phyloP scores from a whole-genome alignment of 2,888 invertebrate genomes.

The Spicauda simplicius region DNA sequence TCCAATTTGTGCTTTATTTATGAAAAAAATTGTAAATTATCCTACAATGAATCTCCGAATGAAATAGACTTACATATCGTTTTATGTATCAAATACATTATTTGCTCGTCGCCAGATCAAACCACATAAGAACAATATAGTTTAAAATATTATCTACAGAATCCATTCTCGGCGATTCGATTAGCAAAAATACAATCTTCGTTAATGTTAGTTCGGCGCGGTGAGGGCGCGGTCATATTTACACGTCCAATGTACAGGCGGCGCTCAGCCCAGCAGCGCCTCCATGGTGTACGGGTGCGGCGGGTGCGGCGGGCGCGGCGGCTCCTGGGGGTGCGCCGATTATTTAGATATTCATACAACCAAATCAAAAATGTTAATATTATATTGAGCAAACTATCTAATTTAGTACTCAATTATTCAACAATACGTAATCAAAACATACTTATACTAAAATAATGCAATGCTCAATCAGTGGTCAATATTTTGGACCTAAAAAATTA shows the following conservation, averaged over 20 bases:
- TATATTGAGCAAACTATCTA: too few relatives aligned
- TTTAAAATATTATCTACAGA: constrained; percentile 85
- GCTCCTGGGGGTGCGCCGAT: constrained; percentile 63
- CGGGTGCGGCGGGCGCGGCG: constrained; percentile 66
- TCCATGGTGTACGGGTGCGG: constrained; percentile 88
- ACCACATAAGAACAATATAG: constrained; percentile 84
- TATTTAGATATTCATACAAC: too few relatives aligned
- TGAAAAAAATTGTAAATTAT: constrained; percentile 89
- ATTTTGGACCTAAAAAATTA: too few relatives aligned
- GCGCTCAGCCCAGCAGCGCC: constrained; percentile 85
- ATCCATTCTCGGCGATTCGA: constrained; percentile 82
- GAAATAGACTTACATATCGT: constrained; percentile 85
- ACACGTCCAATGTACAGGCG: constrained; percentile 67
- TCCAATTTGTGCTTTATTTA: constrained; percentile 87
- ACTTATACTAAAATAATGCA: too few relatives aligned
- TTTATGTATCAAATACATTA: constrained; percentile 85
- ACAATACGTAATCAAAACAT: too few relatives aligned
- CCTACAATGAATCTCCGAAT: constrained; percentile 87
- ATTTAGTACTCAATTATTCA: too few relatives aligned
- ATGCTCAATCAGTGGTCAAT: too few relatives aligned
- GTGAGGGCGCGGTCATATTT: constrained; percentile 54
- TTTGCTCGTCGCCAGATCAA: constrained; percentile 83
- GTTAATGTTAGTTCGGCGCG: constrained; percentile 50
- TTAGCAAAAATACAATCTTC: constrained; percentile 83
- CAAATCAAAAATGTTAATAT: too few relatives aligned